These are phyloP conservation scores for Erebia palarica DNA, from an alignment of 2,888 invertebrate genomes.

Conservation along the genomic window DNA sequence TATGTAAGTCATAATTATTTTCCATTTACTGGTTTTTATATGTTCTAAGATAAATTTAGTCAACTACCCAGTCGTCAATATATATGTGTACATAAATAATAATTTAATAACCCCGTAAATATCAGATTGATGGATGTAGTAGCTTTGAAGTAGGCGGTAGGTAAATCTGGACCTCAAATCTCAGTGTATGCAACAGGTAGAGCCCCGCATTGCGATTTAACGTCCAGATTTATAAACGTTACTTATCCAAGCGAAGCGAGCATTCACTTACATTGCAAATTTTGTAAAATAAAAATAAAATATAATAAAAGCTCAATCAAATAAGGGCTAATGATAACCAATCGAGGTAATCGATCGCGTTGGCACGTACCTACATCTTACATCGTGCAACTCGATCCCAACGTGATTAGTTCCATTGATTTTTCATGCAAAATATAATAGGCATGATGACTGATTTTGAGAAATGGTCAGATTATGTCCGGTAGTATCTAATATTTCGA, in stretches of 20 bases:
- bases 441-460: no score
- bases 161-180: no score
- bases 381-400: not conserved
- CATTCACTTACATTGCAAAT: not conserved
- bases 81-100: not conserved
- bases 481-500: no score
- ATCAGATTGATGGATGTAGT: constrained; percentile 6
- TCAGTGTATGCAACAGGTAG: not conserved
- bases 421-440: not conserved
- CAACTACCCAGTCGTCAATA: constrained; percentile 4
- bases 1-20: no score
- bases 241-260: not conserved
- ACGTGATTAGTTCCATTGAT: not conserved
- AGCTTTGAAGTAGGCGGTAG: not conserved
- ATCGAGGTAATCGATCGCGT: not conserved
- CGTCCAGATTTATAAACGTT: constrained; percentile 10
- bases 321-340: no score
- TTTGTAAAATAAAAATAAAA: no score
- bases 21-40: not conserved
- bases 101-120: not conserved
- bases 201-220: not conserved
- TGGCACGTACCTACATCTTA: not conserved
- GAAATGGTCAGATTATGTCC: no score
- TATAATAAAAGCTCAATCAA: no score
- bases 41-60: not conserved